Evolutionary conservation across 2,113 vertebrate genomes (phyloP), one percentile per base, ranked within the genome.

Genomic region (Galemys pyrenaicus): DNA sequence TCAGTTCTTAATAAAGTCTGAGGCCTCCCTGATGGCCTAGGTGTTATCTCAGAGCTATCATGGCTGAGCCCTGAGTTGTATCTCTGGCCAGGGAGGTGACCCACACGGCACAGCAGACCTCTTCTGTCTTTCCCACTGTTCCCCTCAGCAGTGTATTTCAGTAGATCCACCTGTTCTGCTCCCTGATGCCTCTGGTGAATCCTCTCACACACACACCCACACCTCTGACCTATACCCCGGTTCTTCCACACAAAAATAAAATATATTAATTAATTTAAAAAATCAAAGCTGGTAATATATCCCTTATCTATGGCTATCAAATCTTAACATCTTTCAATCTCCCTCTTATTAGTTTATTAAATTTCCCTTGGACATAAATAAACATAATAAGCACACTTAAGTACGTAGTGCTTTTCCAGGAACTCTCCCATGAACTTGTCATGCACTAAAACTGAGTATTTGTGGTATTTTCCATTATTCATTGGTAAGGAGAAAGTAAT

Each of bases 291-390:
- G 54, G 30, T 15, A 49, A 82, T 75, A 30, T 32, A 7, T 92
- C 32, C 46, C 70, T 92, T 94, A 81, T 39, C 87, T 75, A 83
- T 20, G 17, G 39, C 37, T 75, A 79, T 51, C 80, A 87, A 70
- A 60, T 39, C 19, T 85, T 60, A 54, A 54, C 82, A 67, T 78
- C 62, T 91, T 90, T 75, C 68, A 93, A 90, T 65, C 78, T 58
- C 4, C 10, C 1, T 49, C 35, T 56, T 92, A 84, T 9, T 84
- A 37, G n/a, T 86, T 89, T 58, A 88, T 4, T 44, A 73, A 22
- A 4, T 74, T 94, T 90, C 15, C 39, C 71, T 88, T 84, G 28
- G 58, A 24, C 84, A 88, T 91, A 86, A 84, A 54, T 64, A 65
- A 80, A 62, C 39, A 60, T 44, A 81, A 74, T 22, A 71, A 56